Evolutionary conservation across 2,113 vertebrate genomes (phyloP).

Genomic region (Strix aluco): DNA sequence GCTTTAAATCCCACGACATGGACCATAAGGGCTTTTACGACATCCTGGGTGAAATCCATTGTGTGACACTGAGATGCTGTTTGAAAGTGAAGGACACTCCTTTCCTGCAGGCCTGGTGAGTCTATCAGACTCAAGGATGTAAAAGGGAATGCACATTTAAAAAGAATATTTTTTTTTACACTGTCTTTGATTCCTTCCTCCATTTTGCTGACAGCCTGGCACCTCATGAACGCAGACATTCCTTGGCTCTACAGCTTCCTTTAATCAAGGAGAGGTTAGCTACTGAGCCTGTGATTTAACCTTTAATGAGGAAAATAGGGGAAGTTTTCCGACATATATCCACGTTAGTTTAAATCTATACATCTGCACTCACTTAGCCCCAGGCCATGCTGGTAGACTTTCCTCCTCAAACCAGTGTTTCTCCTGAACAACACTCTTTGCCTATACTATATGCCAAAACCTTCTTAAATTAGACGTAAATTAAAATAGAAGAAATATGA

Average conservation of each 20-base stretch:
- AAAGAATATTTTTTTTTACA: neutral
- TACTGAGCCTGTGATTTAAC: neutral
- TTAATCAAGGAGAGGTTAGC: neutral
- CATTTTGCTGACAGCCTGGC: neutral
- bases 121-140: neutral
- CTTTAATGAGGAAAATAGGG: neutral
- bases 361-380: conserved; percentile 15
- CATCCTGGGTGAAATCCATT: neutral
- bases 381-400: neutral
- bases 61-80: neutral
- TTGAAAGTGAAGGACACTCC: neutral
- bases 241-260: neutral
- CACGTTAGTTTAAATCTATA: neutral
- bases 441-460: neutral
- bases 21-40: neutral
- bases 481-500: neutral
- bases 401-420: neutral
- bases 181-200: neutral
- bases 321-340: neutral
- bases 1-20: neutral
- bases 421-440: neutral
- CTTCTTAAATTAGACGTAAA: neutral
- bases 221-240: neutral
- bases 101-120: neutral
- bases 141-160: neutral